Evolutionary conservation across 2,797 vertebrate species (phyloP), one percentile per base, ranked within the genome.

Genomic region (Acrossocheilus wenchowensis): DNA sequence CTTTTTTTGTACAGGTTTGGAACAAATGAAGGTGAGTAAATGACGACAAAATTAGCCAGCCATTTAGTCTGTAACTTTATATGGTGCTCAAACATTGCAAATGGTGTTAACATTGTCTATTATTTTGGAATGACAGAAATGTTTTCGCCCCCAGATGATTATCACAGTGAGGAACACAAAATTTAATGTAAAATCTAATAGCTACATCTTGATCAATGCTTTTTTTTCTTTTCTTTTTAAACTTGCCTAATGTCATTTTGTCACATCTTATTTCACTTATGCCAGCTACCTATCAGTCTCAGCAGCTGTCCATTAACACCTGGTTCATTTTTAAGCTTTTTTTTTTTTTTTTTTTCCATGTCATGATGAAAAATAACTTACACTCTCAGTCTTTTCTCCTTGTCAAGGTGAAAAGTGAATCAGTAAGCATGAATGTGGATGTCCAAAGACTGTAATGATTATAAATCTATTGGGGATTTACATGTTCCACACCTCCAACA

Each of bases 341-440:
- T 41, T 41, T 41, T n/a, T n/a, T n/a, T n/a, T 41, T 54, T 19
- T 75, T 92, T 93, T 30, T 30, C 2, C 2, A 30, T 30, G 90
- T 92, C 93, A 91, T 93, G 92, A 93, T 93, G 90, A 91, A 91
- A 92, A 94, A 94, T 93, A 94, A 94, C 94, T 93, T 92, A 87
- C 91, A 91, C 92, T 94, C 92, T 91, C 91, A 94, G 52, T 57
- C 54, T 69, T 93, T 92, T 92, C 92, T 92, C 93, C 93, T 93
- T 78, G 93, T 93, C 93, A 93, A 93, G 93, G 94, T 93, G 50
- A 54, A 94, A 94, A 92, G 78, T 72, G 93, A 94, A 88, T 91
- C 91, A 90, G 84, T 89, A 89, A 91, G 91, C 91, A 89, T 92
- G 91, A 90, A 91, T 91, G 89, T 87, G 88, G 90, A 89, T 91